Base-by-base conservation (phyloP, 2,797 vertebrate genomes). In the Helostoma temminkii region DNA sequence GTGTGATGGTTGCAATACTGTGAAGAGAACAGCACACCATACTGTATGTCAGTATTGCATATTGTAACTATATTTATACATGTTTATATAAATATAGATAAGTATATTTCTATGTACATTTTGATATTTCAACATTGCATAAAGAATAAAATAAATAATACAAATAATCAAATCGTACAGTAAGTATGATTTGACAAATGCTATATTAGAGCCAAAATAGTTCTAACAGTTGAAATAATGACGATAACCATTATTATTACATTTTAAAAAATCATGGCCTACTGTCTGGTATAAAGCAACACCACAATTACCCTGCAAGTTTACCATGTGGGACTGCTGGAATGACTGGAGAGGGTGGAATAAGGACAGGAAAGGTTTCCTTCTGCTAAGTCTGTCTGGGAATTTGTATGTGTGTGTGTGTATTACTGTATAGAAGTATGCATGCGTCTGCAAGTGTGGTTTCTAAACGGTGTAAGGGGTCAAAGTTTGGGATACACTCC, bases 241-340 rank as follows among this genome's bases (percentile, higher is more conserved):
- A 90, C 85, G 82, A 83, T 86, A 88, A 85, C 82, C 88, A 79
- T 83, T 80, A 77, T 87, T 90, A 88, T 84, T 90, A 41, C 71
- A 78, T 85, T 85, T 70, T 41, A 58, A 63, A 80, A 67, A 79
- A 85, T 70, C 55, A 83, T 86, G 87, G 87, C 88, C 90, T 91
- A 92, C 74, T 84, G 84, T 89, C 91, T 91, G 90, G 86, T 89
- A 93, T 94, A 94, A 95, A 93, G 93, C 94, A 96, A 95, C 91
- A 93, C 91, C 95, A 95, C 92, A 88, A 92, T 93, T 93, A 95
- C 93, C 94, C 95, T 95, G 96, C 93, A 93, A 86, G 93, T 94
- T 90, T 95, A 95, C 94, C 94, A 94, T 94, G 94, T 96, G 95
- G 93, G 95, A 87, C 88, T 94, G 94, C 94, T 97, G 98, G 97